Evolutionary conservation across 1,140 invertebrate genomes (phyloP), one percentile per base, ranked within the genome.

Genomic region (Callitettix versicolor): DNA sequence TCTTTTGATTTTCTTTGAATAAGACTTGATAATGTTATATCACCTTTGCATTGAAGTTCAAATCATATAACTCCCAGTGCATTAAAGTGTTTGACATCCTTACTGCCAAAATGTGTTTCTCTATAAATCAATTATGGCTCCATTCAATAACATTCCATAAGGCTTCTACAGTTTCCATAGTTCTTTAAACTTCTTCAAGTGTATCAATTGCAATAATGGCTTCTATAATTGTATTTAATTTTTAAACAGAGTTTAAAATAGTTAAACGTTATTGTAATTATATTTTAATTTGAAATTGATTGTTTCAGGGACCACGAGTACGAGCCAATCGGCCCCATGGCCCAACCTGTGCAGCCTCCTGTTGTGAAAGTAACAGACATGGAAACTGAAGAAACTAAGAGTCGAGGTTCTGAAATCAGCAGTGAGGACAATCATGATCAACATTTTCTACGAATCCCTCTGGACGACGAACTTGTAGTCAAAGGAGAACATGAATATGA

Each of bases 281-380:
- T 17, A 46, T 46, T 22, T 17, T 46, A 2, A 26, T 5, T 20
- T 26, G 56, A 52, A 20, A 47, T 51, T 54, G 26, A 55, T 36
- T 44, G 22, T 63, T 63, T 26, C 74, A 89, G 86, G 77, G 87
- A 90, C 76, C 87, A 91, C 78, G 85, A 90, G 69, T 91, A 91
- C 73, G 87, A 91, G 74, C 85, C 86, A 58, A 81, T 90, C 64
- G 67, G 60, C 50, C 67, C 64, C 36, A 57, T 63, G 59, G 42
- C 43, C 21, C 54, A 59, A 43, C 61, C 55, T 26, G 56, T 64
- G 26, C 30, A 57, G 43, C 60, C 63, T 49, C 60, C 64, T 57
- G 58, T 60, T 54, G 36, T 60, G 38, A 26, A 26, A 17, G 40
- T 46, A 26, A 47, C 56, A 20, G 49, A 50, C 14, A 30, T 38